Evolutionary conservation across 2,797 vertebrate genomes (phyloP).

Genomic region (Danio choprae): DNA sequence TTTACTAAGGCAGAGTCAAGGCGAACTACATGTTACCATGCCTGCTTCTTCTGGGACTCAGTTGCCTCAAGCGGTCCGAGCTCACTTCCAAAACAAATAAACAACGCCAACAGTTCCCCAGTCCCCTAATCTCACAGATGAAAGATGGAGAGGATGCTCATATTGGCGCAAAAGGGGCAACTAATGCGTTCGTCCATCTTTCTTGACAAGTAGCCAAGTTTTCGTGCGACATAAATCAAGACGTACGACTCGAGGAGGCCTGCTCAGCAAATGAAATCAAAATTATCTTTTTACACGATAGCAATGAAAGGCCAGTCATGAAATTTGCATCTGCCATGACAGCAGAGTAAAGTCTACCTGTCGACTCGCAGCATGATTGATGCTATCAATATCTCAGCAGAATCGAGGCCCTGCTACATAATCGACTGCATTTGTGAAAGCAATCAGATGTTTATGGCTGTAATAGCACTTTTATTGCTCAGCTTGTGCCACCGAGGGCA

Average conservation of each 20-base stretch:
- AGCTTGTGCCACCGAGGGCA: conserved; percentile 28
- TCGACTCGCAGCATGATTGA: conserved; percentile 47
- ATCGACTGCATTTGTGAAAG: conserved; percentile 55
- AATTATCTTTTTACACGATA: conserved; percentile 35
- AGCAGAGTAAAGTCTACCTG: conserved; percentile 26
- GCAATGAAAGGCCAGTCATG: conserved; percentile 37
- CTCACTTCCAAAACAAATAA: conserved; percentile 44
- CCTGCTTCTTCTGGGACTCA: conserved; percentile 38
- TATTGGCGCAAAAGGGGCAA: neutral
- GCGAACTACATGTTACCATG: conserved; percentile 42
- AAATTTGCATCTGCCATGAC: conserved; percentile 53
- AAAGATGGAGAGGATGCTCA: conserved; percentile 29
- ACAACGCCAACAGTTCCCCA: conserved; percentile 20
- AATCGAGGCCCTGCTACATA: conserved; percentile 50
- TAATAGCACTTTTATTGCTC: conserved; percentile 67
- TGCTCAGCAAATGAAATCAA: conserved; percentile 24
- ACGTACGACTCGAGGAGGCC: neutral
- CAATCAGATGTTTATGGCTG: conserved; percentile 65
- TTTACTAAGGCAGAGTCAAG: conserved; percentile 49
- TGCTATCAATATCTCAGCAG: conserved; percentile 53
- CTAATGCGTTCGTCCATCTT: conserved; percentile 1
- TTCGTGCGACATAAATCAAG: neutral
- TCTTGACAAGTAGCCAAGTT: conserved; percentile 14
- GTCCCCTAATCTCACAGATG: neutral
- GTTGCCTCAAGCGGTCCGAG: neutral